These are phyloP conservation scores for Rallus crepitans DNA, from an alignment of 2,797 vertebrate species.

Conservation along the genomic window DNA sequence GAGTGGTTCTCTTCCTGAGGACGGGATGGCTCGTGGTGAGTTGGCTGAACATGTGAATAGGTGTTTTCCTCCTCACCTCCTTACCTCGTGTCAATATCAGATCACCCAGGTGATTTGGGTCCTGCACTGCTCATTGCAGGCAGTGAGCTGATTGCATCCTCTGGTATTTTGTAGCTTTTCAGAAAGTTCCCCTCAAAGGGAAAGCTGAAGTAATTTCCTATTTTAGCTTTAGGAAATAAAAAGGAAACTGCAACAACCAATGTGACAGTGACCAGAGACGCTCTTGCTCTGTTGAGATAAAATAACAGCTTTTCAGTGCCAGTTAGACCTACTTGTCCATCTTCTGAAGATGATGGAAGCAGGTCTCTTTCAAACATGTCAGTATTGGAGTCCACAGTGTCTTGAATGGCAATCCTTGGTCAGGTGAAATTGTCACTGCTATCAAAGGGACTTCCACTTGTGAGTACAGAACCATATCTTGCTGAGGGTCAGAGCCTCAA, in stretches of 20 bases:
- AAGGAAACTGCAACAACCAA: background rate
- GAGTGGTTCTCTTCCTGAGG: conserved; percentile 95
- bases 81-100: background rate
- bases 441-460: background rate
- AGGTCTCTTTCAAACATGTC: background rate
- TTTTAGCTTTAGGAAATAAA: background rate
- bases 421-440: background rate
- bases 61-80: background rate
- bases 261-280: background rate
- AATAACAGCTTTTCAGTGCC: background rate
- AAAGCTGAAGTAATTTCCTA: background rate
- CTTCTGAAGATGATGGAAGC: background rate
- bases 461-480: background rate
- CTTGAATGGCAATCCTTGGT: background rate
- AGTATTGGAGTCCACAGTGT: background rate
- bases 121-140: background rate
- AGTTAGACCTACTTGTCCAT: background rate
- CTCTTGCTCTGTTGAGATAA: background rate
- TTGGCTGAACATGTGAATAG: background rate
- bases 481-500: background rate
- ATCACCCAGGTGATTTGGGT: background rate
- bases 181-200: background rate
- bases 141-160: background rate
- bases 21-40: conserved; percentile 97
- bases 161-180: background rate